These are phyloP conservation scores for Bos indicus DNA, from an alignment of 2,113 vertebrate species.

Conservation along the genomic window DNA sequence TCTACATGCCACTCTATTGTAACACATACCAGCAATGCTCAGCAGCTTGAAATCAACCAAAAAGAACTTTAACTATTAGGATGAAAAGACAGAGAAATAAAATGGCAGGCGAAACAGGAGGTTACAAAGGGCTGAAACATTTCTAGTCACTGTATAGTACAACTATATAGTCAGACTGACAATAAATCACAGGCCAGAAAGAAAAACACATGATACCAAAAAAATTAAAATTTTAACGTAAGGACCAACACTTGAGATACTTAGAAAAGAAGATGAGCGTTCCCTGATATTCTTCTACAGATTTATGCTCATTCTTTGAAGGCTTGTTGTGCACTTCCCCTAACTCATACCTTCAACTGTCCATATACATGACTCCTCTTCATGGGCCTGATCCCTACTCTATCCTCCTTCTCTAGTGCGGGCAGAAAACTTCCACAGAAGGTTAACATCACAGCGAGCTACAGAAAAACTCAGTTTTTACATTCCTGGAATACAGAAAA, in stretches of 20 bases:
- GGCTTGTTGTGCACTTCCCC: not conserved
- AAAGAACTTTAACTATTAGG: not conserved
- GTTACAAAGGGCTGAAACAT: not conserved
- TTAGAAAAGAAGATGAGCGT: not conserved
- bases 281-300: not conserved
- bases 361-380: not conserved
- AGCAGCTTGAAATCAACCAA: not conserved
- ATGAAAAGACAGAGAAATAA: not conserved
- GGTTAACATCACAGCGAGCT: not conserved
- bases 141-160: not conserved
- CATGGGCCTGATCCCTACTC: not conserved
- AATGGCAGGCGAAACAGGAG: not conserved
- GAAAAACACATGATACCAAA: not conserved
- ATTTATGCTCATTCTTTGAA: not conserved
- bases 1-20: not conserved
- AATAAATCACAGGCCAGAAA: not conserved
- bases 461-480: not conserved
- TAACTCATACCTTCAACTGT: not conserved
- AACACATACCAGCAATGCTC: not conserved
- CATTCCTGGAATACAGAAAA: not conserved
- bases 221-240: not conserved
- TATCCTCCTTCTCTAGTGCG: not conserved
- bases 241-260: not conserved
- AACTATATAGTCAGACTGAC: not conserved
- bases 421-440: not conserved